These are phyloP conservation scores for Syncerus caffer DNA, from an alignment of 2,797 vertebrate species.

Conservation along the genomic window DNA sequence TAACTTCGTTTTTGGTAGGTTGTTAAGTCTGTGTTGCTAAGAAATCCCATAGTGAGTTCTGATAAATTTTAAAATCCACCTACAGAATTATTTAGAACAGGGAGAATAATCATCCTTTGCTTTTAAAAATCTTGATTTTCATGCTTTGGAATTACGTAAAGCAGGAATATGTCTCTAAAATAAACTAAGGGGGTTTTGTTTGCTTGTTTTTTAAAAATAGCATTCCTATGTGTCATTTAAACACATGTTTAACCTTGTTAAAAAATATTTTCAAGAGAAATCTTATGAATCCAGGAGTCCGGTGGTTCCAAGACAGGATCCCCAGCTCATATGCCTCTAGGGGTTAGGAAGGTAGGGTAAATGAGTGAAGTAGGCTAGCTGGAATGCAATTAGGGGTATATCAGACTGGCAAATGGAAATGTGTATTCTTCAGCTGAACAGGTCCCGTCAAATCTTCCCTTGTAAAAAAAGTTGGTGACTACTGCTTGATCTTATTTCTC, in stretches of 20 bases:
- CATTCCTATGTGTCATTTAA: background rate
- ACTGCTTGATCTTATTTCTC: background rate
- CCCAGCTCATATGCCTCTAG: background rate
- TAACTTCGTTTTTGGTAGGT: conserved; percentile 1
- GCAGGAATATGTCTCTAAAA: background rate
- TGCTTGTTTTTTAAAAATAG: background rate
- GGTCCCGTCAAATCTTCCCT: background rate
- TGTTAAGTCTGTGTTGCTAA: conserved; percentile 16
- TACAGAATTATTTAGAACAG: background rate
- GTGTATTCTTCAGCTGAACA: background rate
- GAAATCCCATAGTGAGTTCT: background rate
- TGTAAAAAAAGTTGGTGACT: background rate
- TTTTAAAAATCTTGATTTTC: background rate
- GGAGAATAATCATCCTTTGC: background rate
- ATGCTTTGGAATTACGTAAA: background rate
- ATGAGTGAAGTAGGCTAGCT: background rate
- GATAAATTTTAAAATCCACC: background rate
- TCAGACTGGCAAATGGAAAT: background rate
- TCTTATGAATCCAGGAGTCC: background rate
- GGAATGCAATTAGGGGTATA: background rate
- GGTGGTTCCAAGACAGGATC: background rate
- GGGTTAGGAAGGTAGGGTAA: background rate
- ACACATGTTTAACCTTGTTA: background rate
- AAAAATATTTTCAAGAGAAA: background rate
- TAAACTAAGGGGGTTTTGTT: background rate